A percentile compares a stretch with the other conserved stretches of the same genome.
Evolutionary conservation across 2,113 vertebrate species (phyloP).

Genomic region (Bombycilla garrulus): DNA sequence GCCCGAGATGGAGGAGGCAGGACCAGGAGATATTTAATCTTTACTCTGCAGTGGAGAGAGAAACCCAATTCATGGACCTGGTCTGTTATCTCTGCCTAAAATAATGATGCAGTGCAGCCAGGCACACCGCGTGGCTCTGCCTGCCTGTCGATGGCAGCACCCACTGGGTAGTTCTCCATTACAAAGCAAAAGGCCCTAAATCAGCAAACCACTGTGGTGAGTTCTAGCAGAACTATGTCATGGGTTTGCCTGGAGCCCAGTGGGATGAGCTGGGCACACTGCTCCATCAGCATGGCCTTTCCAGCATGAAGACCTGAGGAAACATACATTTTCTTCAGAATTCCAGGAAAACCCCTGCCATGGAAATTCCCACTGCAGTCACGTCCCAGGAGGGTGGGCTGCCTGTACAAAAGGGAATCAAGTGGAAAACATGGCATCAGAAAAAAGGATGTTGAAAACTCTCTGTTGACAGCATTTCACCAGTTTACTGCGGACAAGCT

Average conservation of each 20-base stretch:
- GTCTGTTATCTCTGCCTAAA: neutral
- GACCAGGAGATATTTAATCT: neutral
- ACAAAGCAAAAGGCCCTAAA: neutral
- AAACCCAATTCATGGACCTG: neutral
- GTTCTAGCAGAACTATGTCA: neutral
- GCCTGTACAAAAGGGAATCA: neutral
- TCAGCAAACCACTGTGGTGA: neutral
- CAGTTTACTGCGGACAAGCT: neutral
- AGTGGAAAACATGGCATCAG: neutral
- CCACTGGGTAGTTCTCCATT: neutral
- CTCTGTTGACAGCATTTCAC: neutral
- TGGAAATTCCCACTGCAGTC: neutral
- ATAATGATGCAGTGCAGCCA: neutral
- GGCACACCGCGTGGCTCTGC: neutral
- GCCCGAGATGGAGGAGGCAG: accelerated
- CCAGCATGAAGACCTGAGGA: neutral
- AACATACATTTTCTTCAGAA: neutral
- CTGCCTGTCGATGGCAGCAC: neutral
- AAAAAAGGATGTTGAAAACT: neutral
- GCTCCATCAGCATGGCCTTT: neutral
- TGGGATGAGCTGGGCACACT: neutral
- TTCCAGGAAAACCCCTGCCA: neutral
- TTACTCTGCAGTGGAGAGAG: neutral
- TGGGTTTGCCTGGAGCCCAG: neutral
- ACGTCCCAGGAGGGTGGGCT: neutral